These are phyloP conservation scores for Mechanitis messenoides DNA, from an alignment of 2,888 invertebrate genomes.

Conservation along the genomic window DNA sequence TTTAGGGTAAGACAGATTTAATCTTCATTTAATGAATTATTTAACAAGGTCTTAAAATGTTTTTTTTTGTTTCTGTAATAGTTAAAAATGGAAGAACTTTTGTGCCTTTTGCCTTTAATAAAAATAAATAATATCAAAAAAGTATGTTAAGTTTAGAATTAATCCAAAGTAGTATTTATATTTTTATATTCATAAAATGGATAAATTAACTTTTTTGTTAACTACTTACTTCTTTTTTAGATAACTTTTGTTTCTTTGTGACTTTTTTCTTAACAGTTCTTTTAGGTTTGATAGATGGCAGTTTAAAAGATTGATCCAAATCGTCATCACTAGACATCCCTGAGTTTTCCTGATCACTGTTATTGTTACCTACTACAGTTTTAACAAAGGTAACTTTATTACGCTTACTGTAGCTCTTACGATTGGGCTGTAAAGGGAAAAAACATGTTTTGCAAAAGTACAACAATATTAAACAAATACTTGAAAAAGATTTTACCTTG, in stretches of 20 bases:
- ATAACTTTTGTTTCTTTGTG: conserved; percentile 45
- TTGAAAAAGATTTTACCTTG: conserved; percentile 44
- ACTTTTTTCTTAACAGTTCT: conserved; percentile 48
- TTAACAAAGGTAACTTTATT: conserved; percentile 60
- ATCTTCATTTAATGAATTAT: too few species aligned
- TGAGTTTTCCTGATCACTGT: conserved; percentile 19
- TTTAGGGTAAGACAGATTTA: too few species aligned
- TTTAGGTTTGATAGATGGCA: conserved; percentile 49
- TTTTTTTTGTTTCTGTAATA: too few species aligned
- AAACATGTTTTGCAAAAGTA: neutral
- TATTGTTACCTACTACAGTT: conserved; percentile 41
- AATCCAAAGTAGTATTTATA: too few species aligned
- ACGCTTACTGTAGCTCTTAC: conserved; percentile 64
- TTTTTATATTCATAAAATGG: neutral
- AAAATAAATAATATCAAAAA: too few species aligned
- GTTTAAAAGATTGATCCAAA: conserved; percentile 54
- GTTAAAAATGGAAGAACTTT: too few species aligned
- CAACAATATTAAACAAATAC: neutral
- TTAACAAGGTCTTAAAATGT: too few species aligned
- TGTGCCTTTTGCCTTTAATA: too few species aligned
- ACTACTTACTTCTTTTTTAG: conserved; percentile 61
- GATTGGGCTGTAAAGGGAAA: conserved; percentile 48
- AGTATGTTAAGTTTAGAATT: too few species aligned
- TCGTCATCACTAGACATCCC: conserved; percentile 38
- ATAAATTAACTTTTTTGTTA: conserved; percentile 5